phyloP scores from a whole-genome alignment of 2,797 vertebrate species.

The Scolopax rusticola region DNA sequence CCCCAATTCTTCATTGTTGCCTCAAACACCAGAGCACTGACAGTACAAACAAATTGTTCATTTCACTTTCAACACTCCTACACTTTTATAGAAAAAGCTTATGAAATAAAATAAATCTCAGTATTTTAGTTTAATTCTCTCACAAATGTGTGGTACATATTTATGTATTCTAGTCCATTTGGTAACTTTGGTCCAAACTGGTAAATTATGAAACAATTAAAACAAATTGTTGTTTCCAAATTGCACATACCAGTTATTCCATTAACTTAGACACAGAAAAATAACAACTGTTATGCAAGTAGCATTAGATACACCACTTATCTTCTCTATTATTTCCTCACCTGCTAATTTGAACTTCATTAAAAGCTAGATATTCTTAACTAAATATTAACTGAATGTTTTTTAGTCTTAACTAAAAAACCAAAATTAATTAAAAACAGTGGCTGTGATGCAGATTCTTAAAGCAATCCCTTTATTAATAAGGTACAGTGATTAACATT shows the following conservation, averaged over 20 bases:
- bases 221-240: background rate
- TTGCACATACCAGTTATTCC: background rate
- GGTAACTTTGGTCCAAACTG: background rate
- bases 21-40: background rate
- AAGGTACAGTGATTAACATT: background rate
- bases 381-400: too few relatives aligned
- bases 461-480: background rate
- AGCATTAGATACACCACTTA: background rate
- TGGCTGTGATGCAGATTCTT: background rate
- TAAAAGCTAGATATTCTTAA: background rate
- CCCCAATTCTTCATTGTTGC: background rate
- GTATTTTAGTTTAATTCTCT: background rate
- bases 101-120: background rate
- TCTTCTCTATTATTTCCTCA: background rate
- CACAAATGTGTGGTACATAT: background rate
- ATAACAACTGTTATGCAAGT: background rate
- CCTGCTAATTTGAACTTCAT: background rate
- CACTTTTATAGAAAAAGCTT: accelerated
- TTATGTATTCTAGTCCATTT: background rate
- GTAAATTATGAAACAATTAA: background rate
- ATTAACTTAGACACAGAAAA: background rate
- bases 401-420: background rate
- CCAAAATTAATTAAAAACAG: background rate
- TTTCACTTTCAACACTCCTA: background rate
- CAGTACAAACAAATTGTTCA: background rate